Conservation (phyloP, 2,797 vertebrate genomes). For the Australoheros facetus region DNA sequence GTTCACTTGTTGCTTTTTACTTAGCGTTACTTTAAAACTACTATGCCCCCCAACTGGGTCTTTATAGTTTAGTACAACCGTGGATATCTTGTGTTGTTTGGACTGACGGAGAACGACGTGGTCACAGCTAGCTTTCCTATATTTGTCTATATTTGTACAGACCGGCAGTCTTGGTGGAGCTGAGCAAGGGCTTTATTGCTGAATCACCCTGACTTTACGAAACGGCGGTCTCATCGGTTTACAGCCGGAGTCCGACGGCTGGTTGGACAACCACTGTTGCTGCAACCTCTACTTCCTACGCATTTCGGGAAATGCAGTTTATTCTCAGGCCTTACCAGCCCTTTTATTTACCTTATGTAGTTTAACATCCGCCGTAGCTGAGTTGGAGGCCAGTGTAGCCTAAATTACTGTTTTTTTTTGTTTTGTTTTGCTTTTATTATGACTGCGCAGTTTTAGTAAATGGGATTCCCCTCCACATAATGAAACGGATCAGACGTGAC, state of each 20-base stretch:
- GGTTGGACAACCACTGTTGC: constrained; percentile 48
- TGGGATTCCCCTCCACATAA: neutral
- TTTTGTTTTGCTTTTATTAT: neutral
- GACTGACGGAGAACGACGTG: constrained; percentile 6
- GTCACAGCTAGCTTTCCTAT: constrained; percentile 22
- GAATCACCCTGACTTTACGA: constrained; percentile 85
- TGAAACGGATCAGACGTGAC: neutral
- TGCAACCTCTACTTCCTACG: constrained; percentile 61
- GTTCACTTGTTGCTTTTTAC: constrained; percentile 72
- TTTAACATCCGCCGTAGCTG: neutral
- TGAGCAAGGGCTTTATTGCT: constrained; percentile 76
- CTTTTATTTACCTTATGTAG: neutral
- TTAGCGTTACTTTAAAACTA: constrained; percentile 5
- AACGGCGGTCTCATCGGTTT: constrained; percentile 67
- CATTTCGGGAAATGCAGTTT: constrained; percentile 69
- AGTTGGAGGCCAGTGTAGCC: neutral
- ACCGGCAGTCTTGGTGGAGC: constrained; percentile 35
- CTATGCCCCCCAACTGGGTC: constrained; percentile 19
- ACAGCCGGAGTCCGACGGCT: constrained; percentile 55
- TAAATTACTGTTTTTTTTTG: neutral
- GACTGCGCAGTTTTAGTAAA: neutral
- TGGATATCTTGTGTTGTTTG: constrained; percentile 18
- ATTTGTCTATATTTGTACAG: constrained; percentile 22
- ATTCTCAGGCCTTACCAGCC: constrained; percentile 1
- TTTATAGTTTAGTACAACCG: constrained; percentile 33